Conservation (phyloP, 2,113 vertebrate genomes). For the Psittacus erithacus region DNA sequence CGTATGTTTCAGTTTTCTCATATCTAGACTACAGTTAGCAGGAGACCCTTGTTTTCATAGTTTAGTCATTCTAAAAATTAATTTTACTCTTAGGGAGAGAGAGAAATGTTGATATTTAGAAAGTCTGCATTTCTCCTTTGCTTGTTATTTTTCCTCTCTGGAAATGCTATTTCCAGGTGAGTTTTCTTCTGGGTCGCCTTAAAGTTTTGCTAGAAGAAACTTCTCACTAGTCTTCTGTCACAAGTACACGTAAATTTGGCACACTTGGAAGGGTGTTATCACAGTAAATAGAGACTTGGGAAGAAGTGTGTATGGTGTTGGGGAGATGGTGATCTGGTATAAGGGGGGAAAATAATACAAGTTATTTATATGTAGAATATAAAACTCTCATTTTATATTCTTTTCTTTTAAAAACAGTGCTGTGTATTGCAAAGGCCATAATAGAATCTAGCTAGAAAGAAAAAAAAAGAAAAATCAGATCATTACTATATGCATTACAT, state of each 20-base stretch:
- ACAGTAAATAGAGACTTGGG: not conserved
- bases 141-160: not conserved
- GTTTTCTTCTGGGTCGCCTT: not conserved
- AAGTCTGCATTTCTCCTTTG: not conserved
- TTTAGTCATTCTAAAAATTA: not conserved
- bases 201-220: conserved; percentile 25
- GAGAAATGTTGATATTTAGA: not conserved
- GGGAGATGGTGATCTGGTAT: not conserved
- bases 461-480: not conserved
- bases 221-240: not conserved
- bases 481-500: not conserved
- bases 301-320: not conserved
- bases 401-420: not conserved
- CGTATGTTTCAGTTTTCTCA: not conserved
- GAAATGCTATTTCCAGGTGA: not conserved
- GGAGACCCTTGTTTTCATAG: not conserved
- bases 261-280: not conserved
- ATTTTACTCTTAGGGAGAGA: not conserved
- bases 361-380: not conserved
- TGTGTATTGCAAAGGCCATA: not conserved
- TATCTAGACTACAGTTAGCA: not conserved
- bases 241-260: not conserved
- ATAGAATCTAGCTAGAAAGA: not conserved
- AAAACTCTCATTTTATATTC: not conserved
- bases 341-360: not conserved